phyloP scores from a whole-genome alignment of 2,888 invertebrate species.

The Apodemia zela region DNA sequence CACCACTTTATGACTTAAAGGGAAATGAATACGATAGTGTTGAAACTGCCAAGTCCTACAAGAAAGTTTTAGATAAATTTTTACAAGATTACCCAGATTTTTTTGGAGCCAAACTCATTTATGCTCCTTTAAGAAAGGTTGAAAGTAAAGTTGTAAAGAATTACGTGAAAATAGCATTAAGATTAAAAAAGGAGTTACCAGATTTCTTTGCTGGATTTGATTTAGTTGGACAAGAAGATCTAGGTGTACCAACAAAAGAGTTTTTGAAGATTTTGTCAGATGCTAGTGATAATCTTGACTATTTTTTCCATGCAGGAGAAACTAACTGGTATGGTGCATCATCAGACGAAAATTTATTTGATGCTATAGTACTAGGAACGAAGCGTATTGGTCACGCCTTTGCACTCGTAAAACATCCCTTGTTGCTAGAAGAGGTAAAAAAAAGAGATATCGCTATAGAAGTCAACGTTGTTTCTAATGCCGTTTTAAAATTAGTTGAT shows the following conservation, averaged over 20 bases:
- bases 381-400: constrained; percentile 90
- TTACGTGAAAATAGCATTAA: constrained; percentile 66
- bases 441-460: constrained; percentile 85
- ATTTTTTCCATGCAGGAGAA: constrained; percentile 91
- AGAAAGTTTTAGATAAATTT: constrained; percentile 79
- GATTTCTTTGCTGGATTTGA: constrained; percentile 89
- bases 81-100: constrained; percentile 82
- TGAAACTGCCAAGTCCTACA: constrained; percentile 79
- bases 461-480: constrained; percentile 89
- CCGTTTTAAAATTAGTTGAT: constrained; percentile 83
- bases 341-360: constrained; percentile 87
- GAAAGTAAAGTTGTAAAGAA: constrained; percentile 54
- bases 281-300: constrained; percentile 75
- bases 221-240: constrained; percentile 90
- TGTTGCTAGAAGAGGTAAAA: constrained; percentile 79
- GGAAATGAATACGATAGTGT: constrained; percentile 76
- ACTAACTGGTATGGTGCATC: constrained; percentile 86
- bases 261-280: constrained; percentile 78
- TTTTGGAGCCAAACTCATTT: constrained; percentile 85
- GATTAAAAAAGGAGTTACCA: constrained; percentile 77
- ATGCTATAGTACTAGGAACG: constrained; percentile 86
- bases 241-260: constrained; percentile 81
- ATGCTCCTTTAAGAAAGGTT: constrained; percentile 81
- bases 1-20: constrained; percentile 83
- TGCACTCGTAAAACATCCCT: constrained; percentile 86